Conservation (phyloP, 1,140 invertebrate genomes). For the Heliconius congener region DNA sequence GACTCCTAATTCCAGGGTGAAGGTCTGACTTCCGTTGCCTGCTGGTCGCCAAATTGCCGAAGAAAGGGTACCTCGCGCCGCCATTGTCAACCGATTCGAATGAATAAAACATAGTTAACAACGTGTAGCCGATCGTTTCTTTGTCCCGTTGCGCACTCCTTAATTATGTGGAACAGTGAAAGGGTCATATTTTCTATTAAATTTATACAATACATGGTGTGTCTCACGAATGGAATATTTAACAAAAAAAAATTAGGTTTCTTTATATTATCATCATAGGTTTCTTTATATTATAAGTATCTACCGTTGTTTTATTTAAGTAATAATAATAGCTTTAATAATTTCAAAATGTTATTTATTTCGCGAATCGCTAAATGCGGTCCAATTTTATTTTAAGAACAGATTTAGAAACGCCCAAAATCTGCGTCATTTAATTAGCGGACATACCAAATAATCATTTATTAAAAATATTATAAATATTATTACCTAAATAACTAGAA, state of each 20-base stretch:
- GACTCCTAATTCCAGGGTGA: conserved; percentile 70
- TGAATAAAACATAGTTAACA: conserved; percentile 73
- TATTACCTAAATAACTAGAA: too few species aligned
- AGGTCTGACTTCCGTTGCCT: conserved; percentile 70
- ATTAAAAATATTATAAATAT: too few species aligned
- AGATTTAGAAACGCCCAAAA: too few species aligned
- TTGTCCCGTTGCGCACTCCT: conserved; percentile 74
- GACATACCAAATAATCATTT: too few species aligned
- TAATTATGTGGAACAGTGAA: conserved; percentile 78
- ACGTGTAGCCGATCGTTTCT: conserved; percentile 71
- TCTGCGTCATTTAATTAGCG: too few species aligned
- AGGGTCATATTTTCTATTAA: conserved; percentile 80
- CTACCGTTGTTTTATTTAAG: too few species aligned
- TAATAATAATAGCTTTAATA: too few species aligned
- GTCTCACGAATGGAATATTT: background rate
- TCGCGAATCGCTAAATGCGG: too few species aligned
- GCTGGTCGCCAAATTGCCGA: conserved; percentile 75
- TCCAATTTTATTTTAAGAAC: too few species aligned
- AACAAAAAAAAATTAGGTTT: background rate
- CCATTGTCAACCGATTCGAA: conserved; percentile 77
- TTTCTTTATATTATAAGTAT: background rate
- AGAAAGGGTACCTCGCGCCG: conserved; percentile 73
- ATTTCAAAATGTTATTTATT: too few species aligned
- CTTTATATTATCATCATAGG: background rate
- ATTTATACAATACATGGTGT: conserved; percentile 71